phyloP scores from a whole-genome alignment of 2,888 invertebrate species.

The Tetrapedia diversipes region DNA sequence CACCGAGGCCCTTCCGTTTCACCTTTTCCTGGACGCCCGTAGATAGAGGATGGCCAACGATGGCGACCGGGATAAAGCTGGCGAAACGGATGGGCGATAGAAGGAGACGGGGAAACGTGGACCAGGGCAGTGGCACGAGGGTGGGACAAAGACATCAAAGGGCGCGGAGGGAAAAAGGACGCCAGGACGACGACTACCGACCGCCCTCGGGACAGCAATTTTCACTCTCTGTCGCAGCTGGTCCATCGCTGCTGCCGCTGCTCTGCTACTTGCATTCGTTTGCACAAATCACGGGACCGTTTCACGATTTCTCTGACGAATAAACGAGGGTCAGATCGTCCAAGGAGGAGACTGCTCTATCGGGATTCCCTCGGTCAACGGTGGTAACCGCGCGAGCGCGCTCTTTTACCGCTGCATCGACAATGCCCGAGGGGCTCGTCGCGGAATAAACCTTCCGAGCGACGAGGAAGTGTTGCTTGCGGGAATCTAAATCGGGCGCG shows the following conservation, averaged over 20 bases:
- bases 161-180: slow-evolving; percentile 47
- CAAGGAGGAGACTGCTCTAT: slow-evolving; percentile 19
- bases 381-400: slow-evolving; percentile 1
- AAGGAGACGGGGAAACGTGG: slow-evolving; percentile 2
- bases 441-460: background rate
- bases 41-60: background rate
- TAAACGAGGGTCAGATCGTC: slow-evolving; percentile 46
- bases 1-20: slow-evolving; percentile 53
- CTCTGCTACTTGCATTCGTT: slow-evolving; percentile 58
- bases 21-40: slow-evolving; percentile 35
- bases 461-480: no score
- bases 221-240: slow-evolving; percentile 62
- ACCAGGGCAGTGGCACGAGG: slow-evolving; percentile 29
- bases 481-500: no score
- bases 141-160: slow-evolving; percentile 62
- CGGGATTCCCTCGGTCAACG: no score
- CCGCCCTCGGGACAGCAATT: slow-evolving; percentile 65
- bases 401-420: background rate
- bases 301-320: slow-evolving; percentile 45
- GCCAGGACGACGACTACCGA: slow-evolving; percentile 29
- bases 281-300: slow-evolving; percentile 53
- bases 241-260: slow-evolving; percentile 22
- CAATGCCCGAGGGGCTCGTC: background rate
- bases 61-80: slow-evolving; percentile 7
- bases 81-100: background rate